A percentile compares a stretch with the other conserved stretches of the same genome.
Conservation (phyloP, 2,888 invertebrate species). For the Tachina lurida region DNA sequence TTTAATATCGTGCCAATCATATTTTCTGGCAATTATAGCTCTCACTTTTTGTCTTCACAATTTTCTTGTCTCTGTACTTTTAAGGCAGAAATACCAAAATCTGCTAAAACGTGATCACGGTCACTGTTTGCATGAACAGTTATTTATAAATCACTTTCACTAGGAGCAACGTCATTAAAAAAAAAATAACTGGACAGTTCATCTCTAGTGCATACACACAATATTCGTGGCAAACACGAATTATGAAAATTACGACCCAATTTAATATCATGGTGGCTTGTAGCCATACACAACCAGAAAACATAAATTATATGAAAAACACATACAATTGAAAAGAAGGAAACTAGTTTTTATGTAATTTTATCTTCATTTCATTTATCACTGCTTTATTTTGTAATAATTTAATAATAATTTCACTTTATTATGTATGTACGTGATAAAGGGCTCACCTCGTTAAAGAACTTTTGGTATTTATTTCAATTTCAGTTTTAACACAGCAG, state of each 20-base stretch:
- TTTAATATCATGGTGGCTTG: slow-evolving; percentile 59
- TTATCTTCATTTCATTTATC: slow-evolving; percentile 9
- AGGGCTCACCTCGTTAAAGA: slow-evolving; percentile 11
- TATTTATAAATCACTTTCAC: no score
- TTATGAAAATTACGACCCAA: slow-evolving; percentile 66
- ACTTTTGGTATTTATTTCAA: slow-evolving; percentile 11
- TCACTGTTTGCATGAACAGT: no score
- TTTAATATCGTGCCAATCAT: no score
- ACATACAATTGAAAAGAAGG: slow-evolving; percentile 4
- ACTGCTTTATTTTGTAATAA: slow-evolving; percentile 38
- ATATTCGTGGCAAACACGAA: slow-evolving; percentile 69
- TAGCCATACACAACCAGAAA: slow-evolving; percentile 40
- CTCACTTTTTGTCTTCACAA: no score
- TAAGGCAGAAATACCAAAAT: no score
- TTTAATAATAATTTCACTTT: slow-evolving; percentile 27
- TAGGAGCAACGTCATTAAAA: no score
- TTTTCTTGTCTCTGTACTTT: no score
- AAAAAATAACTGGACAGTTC: no score
- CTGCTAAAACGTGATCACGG: no score
- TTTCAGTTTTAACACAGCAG: slow-evolving; percentile 23
- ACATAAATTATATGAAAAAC: slow-evolving; percentile 47
- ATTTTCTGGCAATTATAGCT: no score
- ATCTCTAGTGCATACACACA: slow-evolving; percentile 57
- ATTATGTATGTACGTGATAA: slow-evolving; percentile 14
- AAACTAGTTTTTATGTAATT: slow-evolving; percentile 67